Base-by-base conservation (phyloP, 2,113 vertebrate genomes). In the Piprites chloris region DNA sequence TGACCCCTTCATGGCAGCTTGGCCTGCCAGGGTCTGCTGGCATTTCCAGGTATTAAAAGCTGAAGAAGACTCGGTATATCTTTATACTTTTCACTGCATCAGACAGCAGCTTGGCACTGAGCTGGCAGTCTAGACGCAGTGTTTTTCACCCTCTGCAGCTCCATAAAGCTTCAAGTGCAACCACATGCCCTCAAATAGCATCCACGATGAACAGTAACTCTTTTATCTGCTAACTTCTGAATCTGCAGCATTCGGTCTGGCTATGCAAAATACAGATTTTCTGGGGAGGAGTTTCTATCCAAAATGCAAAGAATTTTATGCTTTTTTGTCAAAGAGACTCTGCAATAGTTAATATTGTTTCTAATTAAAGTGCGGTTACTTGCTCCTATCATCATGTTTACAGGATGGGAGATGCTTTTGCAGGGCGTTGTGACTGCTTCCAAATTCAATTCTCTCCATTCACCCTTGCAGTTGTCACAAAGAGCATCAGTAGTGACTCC, bases 121-220 rank as follows among this genome's bases (percentile, higher is more conserved):
- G 37, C 72, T 75, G 62, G 41, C 33, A 52, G 69, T 12, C 41
- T 7, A 67, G 77, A 20, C 3, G 1, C 32, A 11, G 20, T 6
- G 19, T 49, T 88, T 62, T 77, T 77, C 67, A 73, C 58, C n/a
- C 33, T 85, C n/a, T 3, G 3, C 49, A 58, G 58, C 26, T 14
- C 47, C 49, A 26, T 42, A 39, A 46, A 88, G 33, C 35, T 49
- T 12, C 21, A 9, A 1, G 22, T 50, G 14, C 1, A 7, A 22
- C 41, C 0, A 2, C 23, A 19, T 47, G 10, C 16, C 47, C 75
- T 83, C 91, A 59, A 44, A 63, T 0, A 56, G 44, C 62, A 65
- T 3, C 65, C 61, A 33, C 3, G 44, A 46, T 12, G 50, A 66
- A 28, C 0, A 0, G 33, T 14, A n/a, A 12, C 1, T 7, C 11